Percentiles rank a stretch among this genome's conserved stretches.
Evolutionary conservation across 2,797 vertebrate species (phyloP).

Genomic region (Crenuchus spilurus): DNA sequence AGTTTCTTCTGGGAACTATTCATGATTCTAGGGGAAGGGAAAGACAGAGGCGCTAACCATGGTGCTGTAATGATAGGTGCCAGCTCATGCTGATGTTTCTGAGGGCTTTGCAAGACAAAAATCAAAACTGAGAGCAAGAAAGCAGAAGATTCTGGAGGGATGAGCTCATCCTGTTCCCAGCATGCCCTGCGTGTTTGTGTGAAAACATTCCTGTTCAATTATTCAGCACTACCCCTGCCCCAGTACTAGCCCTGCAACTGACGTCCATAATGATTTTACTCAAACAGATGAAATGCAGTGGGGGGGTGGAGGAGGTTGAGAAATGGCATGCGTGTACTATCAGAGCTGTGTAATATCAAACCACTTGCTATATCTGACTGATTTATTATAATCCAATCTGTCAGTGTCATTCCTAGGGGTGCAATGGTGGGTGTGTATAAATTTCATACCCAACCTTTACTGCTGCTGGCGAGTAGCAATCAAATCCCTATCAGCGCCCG

Average conservation of each 20-base stretch:
- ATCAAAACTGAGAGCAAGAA: constrained; percentile 6
- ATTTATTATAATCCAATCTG: constrained; percentile 29
- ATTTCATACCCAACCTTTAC: constrained; percentile 11
- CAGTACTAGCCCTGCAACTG: constrained; percentile 7
- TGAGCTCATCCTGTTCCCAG: constrained; percentile 46
- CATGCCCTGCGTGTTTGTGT: constrained; percentile 43
- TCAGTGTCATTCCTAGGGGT: background rate
- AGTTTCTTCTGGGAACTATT: constrained; percentile 49
- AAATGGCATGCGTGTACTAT: background rate
- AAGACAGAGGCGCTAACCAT: constrained; percentile 25
- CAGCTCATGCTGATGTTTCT: constrained; percentile 5
- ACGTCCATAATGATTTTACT: constrained; percentile 50
- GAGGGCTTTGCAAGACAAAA: background rate
- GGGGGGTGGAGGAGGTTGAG: constrained; percentile 7
- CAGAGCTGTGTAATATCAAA: constrained; percentile 21
- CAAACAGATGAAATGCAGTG: constrained; percentile 29
- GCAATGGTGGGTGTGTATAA: background rate
- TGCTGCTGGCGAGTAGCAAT: constrained; percentile 47
- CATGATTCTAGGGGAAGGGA: constrained; percentile 22
- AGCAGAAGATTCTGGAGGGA: constrained; percentile 28
- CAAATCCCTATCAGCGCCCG: constrained; percentile 45
- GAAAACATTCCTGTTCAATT: constrained; percentile 53
- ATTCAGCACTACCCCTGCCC: constrained; percentile 46
- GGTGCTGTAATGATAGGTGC: constrained; percentile 10
- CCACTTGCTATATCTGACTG: constrained; percentile 21